Base-by-base conservation (phyloP, 2,888 invertebrate species). In the Argyresthia albistria region DNA sequence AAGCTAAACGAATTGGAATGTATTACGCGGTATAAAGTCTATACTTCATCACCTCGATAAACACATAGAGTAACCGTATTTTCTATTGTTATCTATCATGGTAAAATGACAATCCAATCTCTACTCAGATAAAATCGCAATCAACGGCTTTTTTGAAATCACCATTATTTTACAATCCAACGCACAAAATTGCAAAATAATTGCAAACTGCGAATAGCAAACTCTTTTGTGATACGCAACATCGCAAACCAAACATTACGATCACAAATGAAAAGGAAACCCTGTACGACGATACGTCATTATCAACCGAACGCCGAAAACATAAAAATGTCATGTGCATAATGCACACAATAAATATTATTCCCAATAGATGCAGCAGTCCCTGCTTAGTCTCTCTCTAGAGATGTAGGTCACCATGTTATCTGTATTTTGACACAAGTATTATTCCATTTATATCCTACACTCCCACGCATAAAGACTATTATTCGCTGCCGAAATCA, bases 301-400 rank as follows among this genome's bases (percentile, higher is more conserved):
- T 72, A 76, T 76, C 73, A 71, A 75, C 79, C 68, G 65, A 75
- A 80, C 60, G 83, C 75, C 76, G 67, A 82, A 80, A 68, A 76
- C 82, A 87, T 87, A 87, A 87, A 87, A 84, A 71, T 74, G 87
- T 87, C 87, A 82, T 70, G 76, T 76, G 82, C 86, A 82, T 82
- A 77, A 80, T 81, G 82, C 84, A 86, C 74, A 76, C 81, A 64
- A 84, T 84, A 84, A 81, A 86, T 86, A 86, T 81, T 71, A 80
- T 74, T 76, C 87, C 86, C 87, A 67, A 62, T 65, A 67, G 80
- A 79, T 70, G 64, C 65, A 57, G 59, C 80, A 80, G 82, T 82
- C 77, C 73, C 72, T 70, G 69, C 68, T 73, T 69, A 76, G 75
- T 72, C 70, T 71, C 79, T 77, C 81, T 80, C 76, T 61, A 70